Conservation (phyloP, 2,888 invertebrate genomes). For the Drosophila neoperkinsi region DNA sequence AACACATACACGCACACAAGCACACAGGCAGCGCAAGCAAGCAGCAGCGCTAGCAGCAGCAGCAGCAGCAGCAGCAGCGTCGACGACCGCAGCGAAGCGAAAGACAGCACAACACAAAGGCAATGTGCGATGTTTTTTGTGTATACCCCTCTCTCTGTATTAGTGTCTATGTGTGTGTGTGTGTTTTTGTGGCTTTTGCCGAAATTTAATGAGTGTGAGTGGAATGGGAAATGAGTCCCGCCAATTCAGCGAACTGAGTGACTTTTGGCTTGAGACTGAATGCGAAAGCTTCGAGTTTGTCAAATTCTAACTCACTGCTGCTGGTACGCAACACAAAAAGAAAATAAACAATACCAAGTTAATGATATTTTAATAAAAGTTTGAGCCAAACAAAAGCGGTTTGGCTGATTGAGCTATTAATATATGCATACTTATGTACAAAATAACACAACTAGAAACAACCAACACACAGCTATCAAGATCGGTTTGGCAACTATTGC, state of each 20-base stretch:
- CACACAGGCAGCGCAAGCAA: conserved; percentile 1
- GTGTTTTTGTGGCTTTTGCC: conserved; percentile 48
- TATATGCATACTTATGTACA: neutral
- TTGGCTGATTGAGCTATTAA: neutral
- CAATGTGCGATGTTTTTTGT: conserved; percentile 44
- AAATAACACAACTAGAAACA: neutral
- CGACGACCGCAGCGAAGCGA: conserved; percentile 44
- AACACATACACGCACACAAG: neutral
- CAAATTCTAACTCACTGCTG: conserved; percentile 6
- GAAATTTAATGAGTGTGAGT: conserved; percentile 55
- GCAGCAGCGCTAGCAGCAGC: conserved; percentile 11
- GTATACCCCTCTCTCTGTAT: conserved; percentile 27
- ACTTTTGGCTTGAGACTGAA: conserved; percentile 29
- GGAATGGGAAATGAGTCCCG: conserved; percentile 40
- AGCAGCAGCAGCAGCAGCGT: conserved; percentile 16
- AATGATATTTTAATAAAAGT: neutral
- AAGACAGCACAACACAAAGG: conserved; percentile 50
- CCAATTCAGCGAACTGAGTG: conserved; percentile 39
- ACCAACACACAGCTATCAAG: neutral
- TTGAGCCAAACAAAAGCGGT: neutral
- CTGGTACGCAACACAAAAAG: neutral
- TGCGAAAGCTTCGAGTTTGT: conserved; percentile 8
- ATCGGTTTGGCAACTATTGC: neutral
- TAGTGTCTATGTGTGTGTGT: conserved; percentile 8
- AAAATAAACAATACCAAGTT: neutral